Evolutionary conservation across 2,797 vertebrate genomes (phyloP).

Genomic region (Dendrocincla fuliginosa): DNA sequence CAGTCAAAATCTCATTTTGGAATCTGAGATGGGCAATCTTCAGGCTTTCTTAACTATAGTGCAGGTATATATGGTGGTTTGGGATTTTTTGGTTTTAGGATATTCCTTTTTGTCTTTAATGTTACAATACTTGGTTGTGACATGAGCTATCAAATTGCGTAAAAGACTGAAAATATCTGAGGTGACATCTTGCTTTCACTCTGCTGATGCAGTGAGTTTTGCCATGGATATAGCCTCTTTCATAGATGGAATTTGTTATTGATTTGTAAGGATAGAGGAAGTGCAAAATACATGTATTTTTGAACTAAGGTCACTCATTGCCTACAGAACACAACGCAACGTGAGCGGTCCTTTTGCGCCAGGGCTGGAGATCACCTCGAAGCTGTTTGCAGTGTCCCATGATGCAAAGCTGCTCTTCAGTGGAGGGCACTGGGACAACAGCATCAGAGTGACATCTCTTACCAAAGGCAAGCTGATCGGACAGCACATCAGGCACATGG

Average conservation of each 20-base stretch:
- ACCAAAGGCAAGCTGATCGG: conserved; percentile 89
- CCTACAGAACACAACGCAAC: conserved; percentile 86
- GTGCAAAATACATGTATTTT: background rate
- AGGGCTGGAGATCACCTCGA: conserved; percentile 84
- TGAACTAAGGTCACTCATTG: background rate
- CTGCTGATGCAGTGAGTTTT: background rate
- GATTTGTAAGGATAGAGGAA: background rate
- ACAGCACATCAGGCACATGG: conserved; percentile 93
- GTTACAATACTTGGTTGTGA: background rate
- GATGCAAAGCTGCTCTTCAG: conserved; percentile 96
- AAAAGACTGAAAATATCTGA: background rate
- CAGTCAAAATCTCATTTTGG: background rate
- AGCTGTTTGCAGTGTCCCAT: conserved; percentile 90
- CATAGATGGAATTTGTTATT: background rate
- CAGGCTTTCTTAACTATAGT: background rate
- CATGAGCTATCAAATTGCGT: background rate
- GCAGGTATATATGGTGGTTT: background rate
- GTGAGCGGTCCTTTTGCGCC: conserved; percentile 90
- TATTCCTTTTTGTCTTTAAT: background rate
- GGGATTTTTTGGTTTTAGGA: background rate
- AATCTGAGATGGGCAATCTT: background rate
- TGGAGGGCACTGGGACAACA: conserved; percentile 97
- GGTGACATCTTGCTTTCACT: background rate
- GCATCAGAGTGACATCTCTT: conserved; percentile 91
- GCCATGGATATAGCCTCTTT: background rate